Base-by-base conservation (phyloP, 2,797 vertebrate species). In the Netta rufina region DNA sequence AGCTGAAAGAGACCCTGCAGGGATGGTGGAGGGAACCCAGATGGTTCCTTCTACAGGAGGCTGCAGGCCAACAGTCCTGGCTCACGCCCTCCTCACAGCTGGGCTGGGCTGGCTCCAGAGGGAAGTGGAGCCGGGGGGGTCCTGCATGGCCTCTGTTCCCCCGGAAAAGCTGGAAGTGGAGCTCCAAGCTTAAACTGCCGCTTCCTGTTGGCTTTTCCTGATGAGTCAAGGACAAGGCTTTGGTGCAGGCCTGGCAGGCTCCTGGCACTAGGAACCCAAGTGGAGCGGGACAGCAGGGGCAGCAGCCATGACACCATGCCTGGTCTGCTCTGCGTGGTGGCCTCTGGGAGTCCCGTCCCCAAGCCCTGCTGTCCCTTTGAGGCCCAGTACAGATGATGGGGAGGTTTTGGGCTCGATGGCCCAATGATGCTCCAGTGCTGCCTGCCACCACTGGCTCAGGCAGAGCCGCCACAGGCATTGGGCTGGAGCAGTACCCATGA, bases 51-150 rank as follows among this genome's bases (percentile, higher is more conserved):
- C 51, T n/a, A 32, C 30, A 20, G 2, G 22, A 5, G 16, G 67
- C 33, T 47, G 51, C 27, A 20, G 28, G 8, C 2, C 0, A 3
- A 45, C 49, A 56, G 2, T 7, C 32, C 20, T 32, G 0, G 0
- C 16, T 49, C 33, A 3, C 4, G 0, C 1, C 21, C 57, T 32
- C 25, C 32, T 27, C 51, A 53, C 0, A 2, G 41, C 51, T 1
- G 0, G 49, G 66, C 6, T 1, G 53, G 41, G 4, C 12, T 22
- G 56, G 24, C 16, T 62, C 61, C 0, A 0, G 32, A 51, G 38
- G 41, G 13, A 60, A 77, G 57, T 6, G 9, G 38, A 9, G 53
- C 61, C 0, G 3, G n/a, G 41, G 39, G 32, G 38, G 62, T 64
- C 62, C 39, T 11, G 22, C 32, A 28, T 30, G 11, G 18, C 38